Base-by-base conservation (phyloP, 2,797 vertebrate species). In the Myiothlypis chrysogaster region DNA sequence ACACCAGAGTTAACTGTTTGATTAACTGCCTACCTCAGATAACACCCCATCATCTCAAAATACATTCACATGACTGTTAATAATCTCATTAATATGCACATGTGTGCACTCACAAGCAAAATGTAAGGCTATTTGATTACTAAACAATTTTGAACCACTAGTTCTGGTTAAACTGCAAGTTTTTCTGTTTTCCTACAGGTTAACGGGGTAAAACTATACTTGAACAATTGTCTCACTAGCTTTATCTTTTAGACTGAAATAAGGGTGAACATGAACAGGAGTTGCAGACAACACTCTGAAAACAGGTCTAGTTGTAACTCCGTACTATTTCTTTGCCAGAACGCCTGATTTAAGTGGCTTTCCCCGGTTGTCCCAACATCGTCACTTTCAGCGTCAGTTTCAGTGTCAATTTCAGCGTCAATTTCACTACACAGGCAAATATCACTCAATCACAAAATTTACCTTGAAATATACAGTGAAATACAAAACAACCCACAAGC, bases 281-380 rank as follows among this genome's bases (percentile, higher is more conserved):
- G 12, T 0, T 19, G 18, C 37, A 44, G 6, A n/a, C 18, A 32
- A 24, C 32, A 13, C 2, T 43, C 25, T 16, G 20, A 39, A 10
- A 32, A 2, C 30, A 39, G 14, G 3, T 27, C 32, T 2, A 5
- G 43, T 0, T 37, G 4, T 41, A 39, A 75, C 4, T 2, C 24
- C 0, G 0, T 0, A 0, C 4, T 37, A 5, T 17, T 76, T 30
- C 20, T 37, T 8, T 3, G 3, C 3, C 3, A 32, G 30, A 53
- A 64, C 12, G 20, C 1, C 12, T 0, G 7, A 28, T n/a, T 43
- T 10, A 14, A 37, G 16, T 0, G 8, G 6, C 53, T 76, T 32
- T 47, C 12, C 16, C 8, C 22, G 9, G 13, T 1, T 12, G 13
- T 30, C 25, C 50, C 25, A 37, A 10, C 30, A 14, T 2, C 11